Evolutionary conservation across 2,888 invertebrate genomes (phyloP), one percentile per base, ranked within the genome.

Genomic region (Anthoptus insignis): DNA sequence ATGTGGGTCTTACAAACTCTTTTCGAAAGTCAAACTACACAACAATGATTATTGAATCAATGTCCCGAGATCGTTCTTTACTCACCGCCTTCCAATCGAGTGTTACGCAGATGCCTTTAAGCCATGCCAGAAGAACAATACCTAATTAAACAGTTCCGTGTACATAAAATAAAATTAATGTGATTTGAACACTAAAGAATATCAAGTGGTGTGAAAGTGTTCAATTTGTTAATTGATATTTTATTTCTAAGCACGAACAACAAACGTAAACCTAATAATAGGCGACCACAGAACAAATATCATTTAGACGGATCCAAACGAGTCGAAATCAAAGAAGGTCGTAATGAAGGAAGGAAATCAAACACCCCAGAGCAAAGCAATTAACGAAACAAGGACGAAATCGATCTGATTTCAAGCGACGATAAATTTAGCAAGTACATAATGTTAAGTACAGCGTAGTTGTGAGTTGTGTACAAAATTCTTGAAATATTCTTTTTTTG

Each of bases 311-410:
- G 16, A 49, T 27, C 14, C 27, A 49, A 49, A 49, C 27, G 49
- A 49, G 27, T 24, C 49, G 49, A 49, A 49, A 49, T 49, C 49
- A 49, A 49, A 49, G 49, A 49, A 49, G 27, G 11, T 27, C 27
- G 49, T 49, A 49, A 49, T 49, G 49, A 49, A 22, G 49, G 49
- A 49, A 27, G 49, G 49, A 49, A 49, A 49, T 27, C 49, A 49
- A 49, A 49, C 49, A 49, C 49, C 49, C 49, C 16, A 49, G 16
- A 49, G 49, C 49, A 27, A 49, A 49, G 49, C 49, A 49, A 49
- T 49, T 49, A 49, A n/a, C 14, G 49, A 27, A 49, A 49, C 49
- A 49, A 49, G 49, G 49, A 49, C 49, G 24, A 24, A 49, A 49
- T 47, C 24, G 47, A 47, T 47, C 47, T 47, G 47, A 47, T 47